A percentile compares a stretch with the other conserved stretches of the same genome.
Conservation (phyloP, 2,888 invertebrate species). For the Leptinotarsa juncta region DNA sequence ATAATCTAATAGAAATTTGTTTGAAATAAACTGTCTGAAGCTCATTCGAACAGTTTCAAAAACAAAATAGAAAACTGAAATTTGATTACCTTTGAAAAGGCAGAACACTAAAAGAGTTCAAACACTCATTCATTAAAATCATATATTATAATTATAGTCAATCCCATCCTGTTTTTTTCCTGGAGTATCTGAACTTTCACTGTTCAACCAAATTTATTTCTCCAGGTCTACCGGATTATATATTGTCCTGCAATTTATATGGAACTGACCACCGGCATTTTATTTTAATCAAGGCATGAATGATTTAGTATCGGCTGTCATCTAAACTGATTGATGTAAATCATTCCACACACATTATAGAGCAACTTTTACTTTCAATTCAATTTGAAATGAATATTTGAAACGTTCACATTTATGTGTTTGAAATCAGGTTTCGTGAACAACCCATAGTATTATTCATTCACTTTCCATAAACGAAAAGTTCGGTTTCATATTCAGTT, state of each 20-base stretch:
- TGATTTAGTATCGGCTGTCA: conserved; percentile 28
- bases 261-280: conserved; percentile 26
- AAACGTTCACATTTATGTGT: conserved; percentile 4
- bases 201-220: conserved; percentile 23
- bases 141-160: too few relatives aligned
- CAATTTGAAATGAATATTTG: conserved; percentile 10
- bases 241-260: conserved; percentile 25
- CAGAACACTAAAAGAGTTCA: too few relatives aligned
- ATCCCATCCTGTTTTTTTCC: conserved; percentile 9
- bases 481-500: too few relatives aligned
- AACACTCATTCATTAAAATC: too few relatives aligned
- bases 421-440: background rate
- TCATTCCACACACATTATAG: conserved; percentile 28
- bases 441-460: too few relatives aligned
- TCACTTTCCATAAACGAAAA: too few relatives aligned
- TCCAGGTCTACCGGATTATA: background rate
- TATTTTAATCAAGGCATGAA: conserved; percentile 10
- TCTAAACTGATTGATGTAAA: conserved; percentile 31
- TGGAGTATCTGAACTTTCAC: conserved; percentile 25
- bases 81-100: too few relatives aligned
- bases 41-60: too few relatives aligned
- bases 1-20: too few relatives aligned
- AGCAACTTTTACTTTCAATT: conserved; percentile 37
- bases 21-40: too few relatives aligned
- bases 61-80: too few relatives aligned